Evolutionary conservation across 2,797 vertebrate genomes (phyloP).

Genomic region (Ateles fusciceps): DNA sequence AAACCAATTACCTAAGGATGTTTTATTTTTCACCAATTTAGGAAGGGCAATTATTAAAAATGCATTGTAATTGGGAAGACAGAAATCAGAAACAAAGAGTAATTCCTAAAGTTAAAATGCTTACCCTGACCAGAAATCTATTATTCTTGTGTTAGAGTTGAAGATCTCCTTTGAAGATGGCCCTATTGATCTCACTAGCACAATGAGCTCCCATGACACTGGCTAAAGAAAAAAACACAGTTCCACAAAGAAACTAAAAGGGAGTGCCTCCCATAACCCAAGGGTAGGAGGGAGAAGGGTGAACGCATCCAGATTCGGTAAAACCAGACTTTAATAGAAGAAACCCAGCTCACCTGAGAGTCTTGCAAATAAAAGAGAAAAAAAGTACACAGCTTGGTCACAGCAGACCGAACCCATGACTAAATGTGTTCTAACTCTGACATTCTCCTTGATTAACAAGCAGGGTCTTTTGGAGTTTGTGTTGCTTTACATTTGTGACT

Average conservation of each 20-base stretch:
- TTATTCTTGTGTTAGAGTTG: too few relatives aligned
- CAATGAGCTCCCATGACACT: fast-evolving
- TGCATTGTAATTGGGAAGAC: neutral
- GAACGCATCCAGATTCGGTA: neutral
- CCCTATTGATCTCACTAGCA: fast-evolving
- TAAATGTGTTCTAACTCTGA: conserved; percentile 43
- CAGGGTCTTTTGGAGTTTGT: conserved; percentile 11
- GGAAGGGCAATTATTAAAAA: neutral
- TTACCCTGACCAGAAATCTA: fast-evolving
- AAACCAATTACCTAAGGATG: neutral
- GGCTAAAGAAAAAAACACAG: fast-evolving
- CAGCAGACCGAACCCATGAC: neutral
- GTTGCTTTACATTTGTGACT: neutral
- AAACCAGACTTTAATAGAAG: neutral
- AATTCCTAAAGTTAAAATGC: neutral
- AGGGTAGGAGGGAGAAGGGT: fast-evolving
- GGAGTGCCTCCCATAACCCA: neutral
- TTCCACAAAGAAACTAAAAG: neutral
- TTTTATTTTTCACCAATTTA: neutral
- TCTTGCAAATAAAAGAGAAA: conserved; percentile 35
- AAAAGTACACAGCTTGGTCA: neutral
- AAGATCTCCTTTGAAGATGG: fast-evolving
- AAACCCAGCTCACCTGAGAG: conserved; percentile 11
- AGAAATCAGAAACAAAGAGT: neutral
- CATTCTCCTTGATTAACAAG: conserved; percentile 44